Conservation (phyloP, 1,140 invertebrate genomes). For the Leptoteleia sp. region DNA sequence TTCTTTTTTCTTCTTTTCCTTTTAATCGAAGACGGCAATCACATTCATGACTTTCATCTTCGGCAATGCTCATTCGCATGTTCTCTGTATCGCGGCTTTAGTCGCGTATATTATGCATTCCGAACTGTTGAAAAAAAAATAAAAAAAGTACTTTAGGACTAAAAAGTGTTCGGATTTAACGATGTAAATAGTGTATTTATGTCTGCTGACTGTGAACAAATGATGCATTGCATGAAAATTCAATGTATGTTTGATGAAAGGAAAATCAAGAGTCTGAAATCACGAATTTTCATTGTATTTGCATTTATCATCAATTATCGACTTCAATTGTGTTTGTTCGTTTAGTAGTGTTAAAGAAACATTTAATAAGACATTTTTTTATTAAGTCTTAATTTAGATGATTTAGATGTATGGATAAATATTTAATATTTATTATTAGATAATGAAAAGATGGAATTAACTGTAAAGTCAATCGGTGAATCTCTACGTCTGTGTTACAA, state of each 20-base stretch:
- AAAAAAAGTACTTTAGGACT: constrained; percentile 22
- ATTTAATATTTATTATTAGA: no score
- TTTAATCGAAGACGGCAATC: constrained; percentile 17
- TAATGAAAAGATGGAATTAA: no score
- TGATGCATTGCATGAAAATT: constrained; percentile 43
- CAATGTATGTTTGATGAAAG: constrained; percentile 42
- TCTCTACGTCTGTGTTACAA: background rate
- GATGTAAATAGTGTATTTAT: constrained; percentile 60
- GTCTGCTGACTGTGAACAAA: constrained; percentile 44
- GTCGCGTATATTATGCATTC: constrained; percentile 50
- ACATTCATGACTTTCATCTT: constrained; percentile 4
- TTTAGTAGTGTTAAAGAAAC: no score
- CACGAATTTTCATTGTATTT: constrained; percentile 27
- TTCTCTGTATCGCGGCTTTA: constrained; percentile 27
- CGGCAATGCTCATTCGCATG: constrained; percentile 33
- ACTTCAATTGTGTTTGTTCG: constrained; percentile 11
- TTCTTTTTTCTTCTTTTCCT: no score
- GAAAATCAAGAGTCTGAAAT: constrained; percentile 36
- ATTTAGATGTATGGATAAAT: no score
- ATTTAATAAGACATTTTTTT: no score
- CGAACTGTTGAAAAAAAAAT: constrained; percentile 26
- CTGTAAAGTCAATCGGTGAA: no score
- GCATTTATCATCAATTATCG: constrained; percentile 34
- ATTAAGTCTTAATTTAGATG: no score
- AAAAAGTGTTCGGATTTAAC: constrained; percentile 48